Base-by-base conservation (phyloP, 2,113 vertebrate species). In the Dermatemys mawii region DNA sequence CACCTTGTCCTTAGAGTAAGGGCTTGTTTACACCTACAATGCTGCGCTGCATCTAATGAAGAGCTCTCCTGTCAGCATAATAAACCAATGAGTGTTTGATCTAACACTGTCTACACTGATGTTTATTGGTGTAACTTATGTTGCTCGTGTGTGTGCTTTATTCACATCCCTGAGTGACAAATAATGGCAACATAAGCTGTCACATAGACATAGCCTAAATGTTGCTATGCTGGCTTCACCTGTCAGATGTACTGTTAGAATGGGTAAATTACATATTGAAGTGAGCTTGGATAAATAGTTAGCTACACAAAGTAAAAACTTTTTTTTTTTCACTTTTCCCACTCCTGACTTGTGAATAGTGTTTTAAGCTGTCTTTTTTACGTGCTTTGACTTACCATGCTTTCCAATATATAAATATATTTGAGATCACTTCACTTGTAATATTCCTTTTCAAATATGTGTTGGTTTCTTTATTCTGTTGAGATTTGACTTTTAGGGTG, bases 161-260 rank as follows among this genome's bases (percentile, higher is more conserved):
- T 27, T 55, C 54, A 55, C 26, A 55, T 2, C 54, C 54, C 12
- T 55, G 24, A 55, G 26, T 55, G 26, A 55, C 54, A 55, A 27
- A 11, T 55, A 27, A 55, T 55, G 54, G 10, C 11, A 2, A 27
- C 11, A 5, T 55, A 50, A 57, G 38, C 19, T 70, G 17, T 50
- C 60, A 26, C 89, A 78, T 8, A 53, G 84, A 14, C 10, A 26
- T 5, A 49, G 46, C 70, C 76, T 51, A 63, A 46, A 12, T 32
- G 8, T 0, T 1, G 26, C 32, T 0, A 1, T 1, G 5, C 0
- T 1, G 3, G 4, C 3, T 0, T 26, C 26, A 1, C 1, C 0
- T 2, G 1, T 11, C 7, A 24, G 10, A 0, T 26, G 8, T 11
- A 5, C n/a, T 10, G 0, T 63, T 3, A 8, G 27, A 22, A 38